Evolutionary conservation across 2,797 vertebrate genomes (phyloP).

Genomic region (Craterocephalus amniculus): DNA sequence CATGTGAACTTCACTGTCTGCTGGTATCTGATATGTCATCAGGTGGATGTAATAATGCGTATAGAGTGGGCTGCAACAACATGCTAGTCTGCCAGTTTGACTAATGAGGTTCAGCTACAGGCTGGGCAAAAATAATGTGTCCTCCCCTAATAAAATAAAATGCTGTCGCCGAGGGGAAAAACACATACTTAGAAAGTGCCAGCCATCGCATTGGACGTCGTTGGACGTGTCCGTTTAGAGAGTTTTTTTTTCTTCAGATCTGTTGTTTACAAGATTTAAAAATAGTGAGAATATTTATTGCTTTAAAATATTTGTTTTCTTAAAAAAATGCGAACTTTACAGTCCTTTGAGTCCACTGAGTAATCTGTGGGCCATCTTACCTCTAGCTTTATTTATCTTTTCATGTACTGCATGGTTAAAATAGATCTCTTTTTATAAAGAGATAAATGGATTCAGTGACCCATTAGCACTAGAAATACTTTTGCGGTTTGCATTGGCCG

Average conservation of each 20-base stretch:
- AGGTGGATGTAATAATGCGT: neutral
- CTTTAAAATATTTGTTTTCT: too few species aligned
- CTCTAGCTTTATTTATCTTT: too few species aligned
- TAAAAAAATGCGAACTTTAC: too few species aligned
- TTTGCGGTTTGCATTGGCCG: neutral
- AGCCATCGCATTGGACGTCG: constrained; percentile 33
- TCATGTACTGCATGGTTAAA: too few species aligned
- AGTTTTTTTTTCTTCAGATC: neutral
- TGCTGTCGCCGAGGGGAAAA: constrained; percentile 45
- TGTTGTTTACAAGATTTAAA: too few species aligned
- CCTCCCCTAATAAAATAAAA: constrained; percentile 52
- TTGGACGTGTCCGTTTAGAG: neutral
- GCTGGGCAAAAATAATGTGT: constrained; percentile 31
- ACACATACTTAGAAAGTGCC: constrained; percentile 12
- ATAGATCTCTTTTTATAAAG: too few species aligned
- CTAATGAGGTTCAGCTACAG: constrained; percentile 1
- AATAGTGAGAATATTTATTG: neutral
- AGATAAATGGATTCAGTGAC: neutral
- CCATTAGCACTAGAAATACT: neutral
- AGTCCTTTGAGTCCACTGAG: too few species aligned
- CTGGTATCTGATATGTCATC: neutral
- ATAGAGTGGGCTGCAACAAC: constrained; percentile 48
- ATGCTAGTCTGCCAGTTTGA: constrained; percentile 53
- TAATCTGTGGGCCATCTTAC: too few species aligned
- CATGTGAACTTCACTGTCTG: neutral